phyloP scores from a whole-genome alignment of 1,140 invertebrate genomes.

The Bathynomus jamesi region DNA sequence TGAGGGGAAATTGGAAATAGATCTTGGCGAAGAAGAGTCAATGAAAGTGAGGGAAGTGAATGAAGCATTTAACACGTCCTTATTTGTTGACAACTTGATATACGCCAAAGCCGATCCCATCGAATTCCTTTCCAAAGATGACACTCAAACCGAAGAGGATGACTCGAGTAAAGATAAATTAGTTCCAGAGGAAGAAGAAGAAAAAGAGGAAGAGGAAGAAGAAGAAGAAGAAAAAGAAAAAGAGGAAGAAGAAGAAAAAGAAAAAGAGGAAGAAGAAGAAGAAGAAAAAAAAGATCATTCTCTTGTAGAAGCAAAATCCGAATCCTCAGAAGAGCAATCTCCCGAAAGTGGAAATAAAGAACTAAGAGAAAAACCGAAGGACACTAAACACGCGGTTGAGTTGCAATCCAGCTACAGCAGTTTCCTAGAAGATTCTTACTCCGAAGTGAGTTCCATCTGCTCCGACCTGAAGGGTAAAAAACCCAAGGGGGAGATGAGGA shows the following conservation, averaged over 20 bases:
- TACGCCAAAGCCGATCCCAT: too few species aligned
- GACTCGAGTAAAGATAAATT: too few species aligned
- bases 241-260: background rate
- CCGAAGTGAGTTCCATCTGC: slow-evolving; percentile 26
- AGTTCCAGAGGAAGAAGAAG: background rate
- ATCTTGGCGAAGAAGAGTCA: too few species aligned
- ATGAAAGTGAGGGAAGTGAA: too few species aligned
- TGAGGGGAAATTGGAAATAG: too few species aligned
- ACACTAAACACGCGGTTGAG: slow-evolving; percentile 11
- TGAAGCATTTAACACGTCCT: too few species aligned
- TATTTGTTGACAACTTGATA: too few species aligned
- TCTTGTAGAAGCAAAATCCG: background rate
- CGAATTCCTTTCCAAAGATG: too few species aligned
- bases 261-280: background rate
- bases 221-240: background rate
- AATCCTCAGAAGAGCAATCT: background rate
- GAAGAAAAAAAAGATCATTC: background rate
- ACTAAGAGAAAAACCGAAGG: background rate
- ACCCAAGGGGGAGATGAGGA: slow-evolving; percentile 14
- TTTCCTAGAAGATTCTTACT: slow-evolving; percentile 18
- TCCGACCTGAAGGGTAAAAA: slow-evolving; percentile 5
- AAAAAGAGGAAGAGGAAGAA: background rate
- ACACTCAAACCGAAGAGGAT: too few species aligned
- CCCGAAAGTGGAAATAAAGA: background rate
- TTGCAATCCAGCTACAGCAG: slow-evolving; percentile 17